A percentile compares a stretch with the other conserved stretches of the same genome.
Conservation (phyloP, 2,888 invertebrate genomes). For the Pristionchus exspectatus region DNA sequence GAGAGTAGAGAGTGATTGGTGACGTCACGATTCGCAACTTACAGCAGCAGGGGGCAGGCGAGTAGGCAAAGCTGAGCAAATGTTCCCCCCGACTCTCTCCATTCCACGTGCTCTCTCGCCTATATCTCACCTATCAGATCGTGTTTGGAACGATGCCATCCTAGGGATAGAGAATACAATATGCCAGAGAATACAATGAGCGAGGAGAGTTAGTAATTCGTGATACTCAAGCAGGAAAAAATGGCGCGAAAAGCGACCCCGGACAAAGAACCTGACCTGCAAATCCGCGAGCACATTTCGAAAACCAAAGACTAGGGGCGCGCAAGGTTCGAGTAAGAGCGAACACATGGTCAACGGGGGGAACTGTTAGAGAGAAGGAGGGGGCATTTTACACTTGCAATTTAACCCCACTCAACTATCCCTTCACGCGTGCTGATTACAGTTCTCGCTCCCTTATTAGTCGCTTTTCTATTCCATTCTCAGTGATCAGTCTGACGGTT, state of each 20-base stretch:
- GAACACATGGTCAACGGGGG: not conserved
- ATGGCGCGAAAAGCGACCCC: not conserved
- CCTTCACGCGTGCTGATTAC: not conserved
- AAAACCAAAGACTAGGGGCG: not conserved
- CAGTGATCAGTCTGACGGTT: not conserved
- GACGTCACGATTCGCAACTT: not conserved
- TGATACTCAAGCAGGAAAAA: not conserved
- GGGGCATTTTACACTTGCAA: no score
- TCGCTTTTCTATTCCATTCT: not conserved
- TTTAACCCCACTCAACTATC: no score
- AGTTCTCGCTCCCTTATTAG: not conserved
- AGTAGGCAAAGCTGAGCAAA: not conserved
- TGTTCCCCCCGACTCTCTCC: not conserved
- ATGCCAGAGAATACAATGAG: not conserved
- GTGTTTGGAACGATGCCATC: not conserved
- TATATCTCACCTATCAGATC: not conserved
- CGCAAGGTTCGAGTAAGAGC: not conserved
- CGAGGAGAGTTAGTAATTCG: not conserved
- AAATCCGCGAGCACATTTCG: not conserved
- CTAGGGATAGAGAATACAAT: not conserved
- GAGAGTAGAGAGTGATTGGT: constrained; percentile 47
- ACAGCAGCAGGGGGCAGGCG: not conserved
- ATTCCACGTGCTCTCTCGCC: not conserved
- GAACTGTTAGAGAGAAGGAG: not conserved
- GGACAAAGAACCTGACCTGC: not conserved